Percentiles rank a stretch among this genome's conserved stretches.
Evolutionary conservation across 2,888 invertebrate species (phyloP).

Genomic region (Heliconius ethilla): DNA sequence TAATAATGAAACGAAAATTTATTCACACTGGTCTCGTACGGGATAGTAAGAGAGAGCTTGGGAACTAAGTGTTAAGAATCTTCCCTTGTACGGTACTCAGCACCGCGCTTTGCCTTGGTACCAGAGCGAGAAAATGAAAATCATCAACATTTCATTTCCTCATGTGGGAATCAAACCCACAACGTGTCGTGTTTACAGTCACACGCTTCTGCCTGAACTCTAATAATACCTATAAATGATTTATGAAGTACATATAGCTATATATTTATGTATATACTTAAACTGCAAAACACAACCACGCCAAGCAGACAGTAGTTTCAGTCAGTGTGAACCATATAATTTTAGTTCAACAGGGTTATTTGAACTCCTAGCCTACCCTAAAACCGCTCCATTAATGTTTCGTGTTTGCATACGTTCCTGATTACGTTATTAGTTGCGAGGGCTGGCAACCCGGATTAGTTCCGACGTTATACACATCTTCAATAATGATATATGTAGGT

Average conservation of each 20-base stretch:
- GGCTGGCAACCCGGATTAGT: constrained; percentile 18
- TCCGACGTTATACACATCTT: not conserved
- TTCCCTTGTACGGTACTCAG: no score
- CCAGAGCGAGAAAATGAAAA: no score
- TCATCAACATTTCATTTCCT: no score
- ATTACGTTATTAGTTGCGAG: constrained; percentile 27
- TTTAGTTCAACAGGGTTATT: constrained; percentile 11
- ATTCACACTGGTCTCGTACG: no score
- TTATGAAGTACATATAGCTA: no score
- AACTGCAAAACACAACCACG: not conserved
- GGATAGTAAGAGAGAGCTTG: no score
- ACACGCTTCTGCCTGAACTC: no score
- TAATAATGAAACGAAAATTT: no score
- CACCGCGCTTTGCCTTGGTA: no score
- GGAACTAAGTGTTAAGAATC: no score
- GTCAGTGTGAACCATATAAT: not conserved
- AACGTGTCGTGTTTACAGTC: no score
- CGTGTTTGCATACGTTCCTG: constrained; percentile 31
- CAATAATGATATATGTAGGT: not conserved
- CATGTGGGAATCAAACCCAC: no score
- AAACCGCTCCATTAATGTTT: constrained; percentile 27
- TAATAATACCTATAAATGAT: not conserved
- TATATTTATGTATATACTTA: not conserved
- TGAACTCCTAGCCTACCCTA: not conserved
- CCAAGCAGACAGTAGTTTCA: not conserved